Conservation (phyloP, 2,113 vertebrate genomes). For the Istiophorus platypterus region DNA sequence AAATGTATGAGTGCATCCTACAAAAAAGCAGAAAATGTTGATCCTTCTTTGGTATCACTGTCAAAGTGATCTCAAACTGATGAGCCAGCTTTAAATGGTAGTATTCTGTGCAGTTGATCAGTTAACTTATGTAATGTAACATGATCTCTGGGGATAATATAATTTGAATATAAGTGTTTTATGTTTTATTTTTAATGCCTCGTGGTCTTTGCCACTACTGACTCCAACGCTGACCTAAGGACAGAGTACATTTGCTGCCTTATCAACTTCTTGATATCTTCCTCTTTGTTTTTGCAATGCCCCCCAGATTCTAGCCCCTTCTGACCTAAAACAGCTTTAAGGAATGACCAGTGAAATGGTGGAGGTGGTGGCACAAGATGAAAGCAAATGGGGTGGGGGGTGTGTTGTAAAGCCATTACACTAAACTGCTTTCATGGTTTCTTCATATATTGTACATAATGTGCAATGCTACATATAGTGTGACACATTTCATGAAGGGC, state of each 20-base stretch:
- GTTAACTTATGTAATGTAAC: too few species aligned
- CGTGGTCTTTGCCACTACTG: background rate
- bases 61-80: background rate
- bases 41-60: background rate
- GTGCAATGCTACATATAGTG: conserved; percentile 1
- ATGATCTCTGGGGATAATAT: too few species aligned
- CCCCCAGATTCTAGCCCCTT: background rate
- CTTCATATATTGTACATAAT: background rate
- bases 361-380: conserved; percentile 10
- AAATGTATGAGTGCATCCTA: background rate
- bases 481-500: conserved; percentile 37
- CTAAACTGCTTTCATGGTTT: conserved; percentile 14
- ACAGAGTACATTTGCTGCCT: background rate
- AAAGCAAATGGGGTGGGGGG: conserved; percentile 17
- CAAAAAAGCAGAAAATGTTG: background rate
- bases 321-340: conserved; percentile 27
- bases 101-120: background rate
- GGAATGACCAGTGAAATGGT: conserved; percentile 32
- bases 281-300: background rate
- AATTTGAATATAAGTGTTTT: too few species aligned
- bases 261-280: background rate
- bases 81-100: background rate
- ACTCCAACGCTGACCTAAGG: background rate
- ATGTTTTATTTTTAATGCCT: background rate
- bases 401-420: background rate